These are phyloP conservation scores for Ptilodon capucinus DNA, from an alignment of 2,888 invertebrate genomes.

Conservation along the genomic window DNA sequence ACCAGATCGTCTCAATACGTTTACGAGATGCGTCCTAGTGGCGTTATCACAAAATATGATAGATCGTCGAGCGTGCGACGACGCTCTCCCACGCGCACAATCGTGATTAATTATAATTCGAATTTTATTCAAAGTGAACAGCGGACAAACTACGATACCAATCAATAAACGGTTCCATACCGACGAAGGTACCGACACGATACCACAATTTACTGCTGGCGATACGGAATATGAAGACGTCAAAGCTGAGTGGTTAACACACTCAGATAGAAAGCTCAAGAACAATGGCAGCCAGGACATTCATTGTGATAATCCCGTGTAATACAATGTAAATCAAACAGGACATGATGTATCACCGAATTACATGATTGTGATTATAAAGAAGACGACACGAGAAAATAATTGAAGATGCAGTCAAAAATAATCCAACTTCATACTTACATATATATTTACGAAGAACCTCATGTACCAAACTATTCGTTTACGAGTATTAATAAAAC, in stretches of 20 bases:
- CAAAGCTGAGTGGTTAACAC: constrained; percentile 67
- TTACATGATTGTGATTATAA: background rate
- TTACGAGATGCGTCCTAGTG: constrained; percentile 74
- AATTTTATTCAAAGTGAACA: constrained; percentile 83
- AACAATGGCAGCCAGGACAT: constrained; percentile 72
- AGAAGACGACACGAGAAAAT: background rate
- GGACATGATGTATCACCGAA: constrained; percentile 1
- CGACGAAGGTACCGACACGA: constrained; percentile 77
- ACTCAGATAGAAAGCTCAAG: constrained; percentile 59
- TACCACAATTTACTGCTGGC: constrained; percentile 78
- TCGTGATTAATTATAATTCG: constrained; percentile 83
- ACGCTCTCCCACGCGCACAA: constrained; percentile 78
- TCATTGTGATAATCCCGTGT: constrained; percentile 60
- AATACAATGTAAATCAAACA: constrained; percentile 44
- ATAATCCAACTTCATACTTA: constrained; percentile 10
- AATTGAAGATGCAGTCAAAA: background rate
- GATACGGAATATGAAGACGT: constrained; percentile 78
- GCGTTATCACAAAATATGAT: constrained; percentile 83
- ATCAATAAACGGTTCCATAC: constrained; percentile 83
- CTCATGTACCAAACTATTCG: constrained; percentile 41
- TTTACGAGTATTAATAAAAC: constrained; percentile 52
- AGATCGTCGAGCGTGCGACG: constrained; percentile 74
- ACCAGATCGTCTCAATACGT: constrained; percentile 70
- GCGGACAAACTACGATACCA: constrained; percentile 81
- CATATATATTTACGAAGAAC: constrained; percentile 9